Percentiles rank a stretch among this genome's conserved stretches.
phyloP scores from a whole-genome alignment of 2,113 vertebrate species.

The Muntiacus reevesi region DNA sequence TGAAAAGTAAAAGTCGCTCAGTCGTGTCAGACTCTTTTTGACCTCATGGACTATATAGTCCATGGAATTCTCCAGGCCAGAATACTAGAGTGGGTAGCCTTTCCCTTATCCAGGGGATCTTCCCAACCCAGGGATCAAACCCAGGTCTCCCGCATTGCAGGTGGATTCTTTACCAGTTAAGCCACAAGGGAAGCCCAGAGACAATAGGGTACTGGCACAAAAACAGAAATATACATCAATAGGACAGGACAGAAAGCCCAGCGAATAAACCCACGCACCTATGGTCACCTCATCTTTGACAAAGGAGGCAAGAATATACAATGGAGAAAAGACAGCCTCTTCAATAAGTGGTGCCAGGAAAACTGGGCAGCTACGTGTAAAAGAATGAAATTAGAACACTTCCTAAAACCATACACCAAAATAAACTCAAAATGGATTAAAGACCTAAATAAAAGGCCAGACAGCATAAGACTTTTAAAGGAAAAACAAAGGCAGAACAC shows the following conservation, averaged over 20 bases:
- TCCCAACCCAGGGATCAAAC: background rate
- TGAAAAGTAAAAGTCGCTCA: background rate
- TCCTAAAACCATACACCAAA: background rate
- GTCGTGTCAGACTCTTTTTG: background rate
- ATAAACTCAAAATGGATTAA: background rate
- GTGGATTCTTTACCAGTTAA: background rate
- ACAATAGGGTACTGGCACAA: background rate
- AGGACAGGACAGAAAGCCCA: background rate
- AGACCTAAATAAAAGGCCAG: background rate
- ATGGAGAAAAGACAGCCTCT: background rate
- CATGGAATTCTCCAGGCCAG: background rate
- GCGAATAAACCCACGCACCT: background rate
- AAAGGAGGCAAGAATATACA: background rate
- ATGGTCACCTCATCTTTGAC: background rate
- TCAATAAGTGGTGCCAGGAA: background rate
- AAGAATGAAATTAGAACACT: background rate
- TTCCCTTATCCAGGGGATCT: background rate
- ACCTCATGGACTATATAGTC: background rate
- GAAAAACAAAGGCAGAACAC: background rate
- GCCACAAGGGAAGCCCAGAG: background rate
- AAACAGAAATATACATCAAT: background rate
- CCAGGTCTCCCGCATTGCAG: background rate
- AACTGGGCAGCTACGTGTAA: background rate
- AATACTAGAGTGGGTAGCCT: background rate
- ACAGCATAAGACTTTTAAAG: background rate